Evolutionary conservation across 2,113 vertebrate genomes (phyloP).

Genomic region (Elephantulus edwardii): DNA sequence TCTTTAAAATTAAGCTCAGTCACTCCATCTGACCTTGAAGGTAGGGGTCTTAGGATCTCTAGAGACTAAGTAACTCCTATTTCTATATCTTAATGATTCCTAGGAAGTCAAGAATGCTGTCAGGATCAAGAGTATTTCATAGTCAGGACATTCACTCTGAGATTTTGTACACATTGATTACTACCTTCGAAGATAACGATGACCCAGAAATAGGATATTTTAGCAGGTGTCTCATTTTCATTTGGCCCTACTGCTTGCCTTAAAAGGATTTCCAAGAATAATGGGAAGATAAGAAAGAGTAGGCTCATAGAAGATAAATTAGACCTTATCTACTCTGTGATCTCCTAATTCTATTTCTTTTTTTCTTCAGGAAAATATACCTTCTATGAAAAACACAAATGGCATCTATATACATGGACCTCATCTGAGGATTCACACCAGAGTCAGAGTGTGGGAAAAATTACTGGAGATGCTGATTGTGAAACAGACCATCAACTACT

Average conservation of each 20-base stretch:
- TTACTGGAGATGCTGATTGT: too few relatives aligned
- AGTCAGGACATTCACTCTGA: background rate
- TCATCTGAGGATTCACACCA: too few relatives aligned
- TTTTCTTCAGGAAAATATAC: background rate
- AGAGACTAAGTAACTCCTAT: background rate
- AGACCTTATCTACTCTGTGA: too few relatives aligned
- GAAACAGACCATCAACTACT: too few relatives aligned
- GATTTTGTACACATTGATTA: background rate
- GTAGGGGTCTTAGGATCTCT: background rate
- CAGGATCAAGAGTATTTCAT: background rate
- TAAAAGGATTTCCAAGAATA: background rate
- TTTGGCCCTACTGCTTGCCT: background rate
- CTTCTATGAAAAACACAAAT: too few relatives aligned
- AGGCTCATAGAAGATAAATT: background rate
- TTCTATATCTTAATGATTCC: background rate
- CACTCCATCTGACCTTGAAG: background rate
- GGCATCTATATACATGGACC: too few relatives aligned
- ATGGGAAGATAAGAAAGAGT: background rate
- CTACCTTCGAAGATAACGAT: background rate
- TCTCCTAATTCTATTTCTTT: background rate
- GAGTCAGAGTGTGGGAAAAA: too few relatives aligned
- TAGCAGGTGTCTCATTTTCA: background rate
- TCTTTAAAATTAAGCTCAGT: background rate
- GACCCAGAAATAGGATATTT: background rate
- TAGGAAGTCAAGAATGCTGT: background rate